A percentile compares a stretch with the other conserved stretches of the same genome.
phyloP scores from a whole-genome alignment of 2,888 invertebrate species.

The Aporophyla nigra region DNA sequence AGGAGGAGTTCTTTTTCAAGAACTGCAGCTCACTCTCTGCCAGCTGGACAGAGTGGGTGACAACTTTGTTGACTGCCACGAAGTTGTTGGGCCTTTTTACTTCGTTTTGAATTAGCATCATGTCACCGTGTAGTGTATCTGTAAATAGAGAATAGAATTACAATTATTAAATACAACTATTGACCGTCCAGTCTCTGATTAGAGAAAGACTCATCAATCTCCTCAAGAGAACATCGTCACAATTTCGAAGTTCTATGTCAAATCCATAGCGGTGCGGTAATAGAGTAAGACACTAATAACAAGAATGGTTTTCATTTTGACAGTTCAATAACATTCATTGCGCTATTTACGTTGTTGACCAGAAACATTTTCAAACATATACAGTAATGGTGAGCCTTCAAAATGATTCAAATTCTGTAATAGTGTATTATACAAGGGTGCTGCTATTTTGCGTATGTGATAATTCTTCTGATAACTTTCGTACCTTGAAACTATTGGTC shows the following conservation, averaged over 20 bases:
- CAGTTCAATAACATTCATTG: too few relatives aligned
- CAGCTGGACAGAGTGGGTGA: conserved; percentile 91
- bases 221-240: neutral
- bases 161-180: neutral
- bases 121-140: conserved; percentile 93
- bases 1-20: conserved; percentile 86
- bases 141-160: conserved; percentile 9
- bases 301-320: too few relatives aligned
- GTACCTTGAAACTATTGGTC: neutral
- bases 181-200: neutral
- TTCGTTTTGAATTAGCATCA: conserved; percentile 92
- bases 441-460: too few relatives aligned
- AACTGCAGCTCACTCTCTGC: conserved; percentile 92
- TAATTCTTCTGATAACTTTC: neutral
- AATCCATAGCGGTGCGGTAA: neutral
- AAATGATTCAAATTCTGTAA: too few relatives aligned
- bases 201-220: neutral
- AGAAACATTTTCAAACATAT: too few relatives aligned
- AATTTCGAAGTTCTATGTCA: neutral
- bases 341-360: too few relatives aligned
- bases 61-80: conserved; percentile 92
- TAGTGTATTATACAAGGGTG: too few relatives aligned
- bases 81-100: conserved; percentile 89
- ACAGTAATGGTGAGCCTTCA: too few relatives aligned
- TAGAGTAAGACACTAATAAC: too few relatives aligned